A percentile compares a stretch with the other conserved stretches of the same genome.
These are phyloP conservation scores for Microcebus tavaratra DNA, from an alignment of 2,113 vertebrate species.

Conservation along the genomic window DNA sequence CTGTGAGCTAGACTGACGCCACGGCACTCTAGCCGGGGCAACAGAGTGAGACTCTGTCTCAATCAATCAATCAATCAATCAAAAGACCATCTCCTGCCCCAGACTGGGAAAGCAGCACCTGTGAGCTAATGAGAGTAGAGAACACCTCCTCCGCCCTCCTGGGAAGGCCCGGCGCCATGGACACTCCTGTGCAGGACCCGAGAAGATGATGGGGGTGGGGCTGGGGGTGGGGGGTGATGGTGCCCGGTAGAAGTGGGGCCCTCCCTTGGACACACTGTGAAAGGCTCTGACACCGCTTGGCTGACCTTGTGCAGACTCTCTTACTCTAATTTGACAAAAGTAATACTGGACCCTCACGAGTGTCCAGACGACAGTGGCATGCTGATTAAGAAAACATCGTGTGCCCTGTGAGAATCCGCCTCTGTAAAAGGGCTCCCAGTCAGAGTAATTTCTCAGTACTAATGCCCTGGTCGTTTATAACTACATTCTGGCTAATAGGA, in stretches of 20 bases:
- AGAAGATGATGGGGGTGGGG: background rate
- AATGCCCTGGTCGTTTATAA: background rate
- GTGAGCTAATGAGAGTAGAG: background rate
- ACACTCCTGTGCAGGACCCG: too few species aligned
- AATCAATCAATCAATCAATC: too few species aligned
- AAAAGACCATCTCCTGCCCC: background rate
- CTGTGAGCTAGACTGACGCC: too few species aligned
- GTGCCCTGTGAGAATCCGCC: background rate
- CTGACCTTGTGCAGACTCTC: background rate
- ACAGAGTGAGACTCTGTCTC: too few species aligned
- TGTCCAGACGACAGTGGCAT: background rate
- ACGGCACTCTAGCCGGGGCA: too few species aligned
- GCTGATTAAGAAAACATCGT: background rate
- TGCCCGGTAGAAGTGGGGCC: background rate
- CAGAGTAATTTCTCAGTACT: background rate
- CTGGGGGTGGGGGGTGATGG: rapidly evolving
- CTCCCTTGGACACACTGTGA: background rate
- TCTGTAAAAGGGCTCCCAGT: too few species aligned
- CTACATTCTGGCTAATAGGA: background rate
- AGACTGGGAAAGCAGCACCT: background rate
- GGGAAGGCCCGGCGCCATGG: too few species aligned
- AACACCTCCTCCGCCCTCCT: rapidly evolving
- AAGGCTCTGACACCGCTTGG: background rate
- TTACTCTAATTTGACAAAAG: background rate
- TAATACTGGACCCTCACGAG: background rate